Conservation (phyloP, 2,888 invertebrate genomes). For the Oegoconia quadripuncta region DNA sequence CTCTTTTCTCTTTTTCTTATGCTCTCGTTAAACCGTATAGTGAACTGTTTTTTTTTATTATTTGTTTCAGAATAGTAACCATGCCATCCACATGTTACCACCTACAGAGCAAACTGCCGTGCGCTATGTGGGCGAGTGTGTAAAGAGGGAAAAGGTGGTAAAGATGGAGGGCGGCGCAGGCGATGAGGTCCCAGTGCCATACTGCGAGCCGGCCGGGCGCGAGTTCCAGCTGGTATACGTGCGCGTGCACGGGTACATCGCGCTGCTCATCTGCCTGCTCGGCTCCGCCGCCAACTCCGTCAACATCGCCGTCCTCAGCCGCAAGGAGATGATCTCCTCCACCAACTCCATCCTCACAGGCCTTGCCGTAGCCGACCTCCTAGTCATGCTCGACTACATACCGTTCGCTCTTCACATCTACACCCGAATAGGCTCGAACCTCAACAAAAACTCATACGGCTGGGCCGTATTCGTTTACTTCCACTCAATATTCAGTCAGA, state of each 20-base stretch:
- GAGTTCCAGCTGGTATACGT: constrained; percentile 82
- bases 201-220: constrained; percentile 77
- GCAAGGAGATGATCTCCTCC: constrained; percentile 94
- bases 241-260: constrained; percentile 90
- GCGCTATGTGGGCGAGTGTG: neutral
- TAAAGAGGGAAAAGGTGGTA: neutral
- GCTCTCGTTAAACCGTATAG: no score
- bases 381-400: constrained; percentile 96
- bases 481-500: constrained; percentile 93
- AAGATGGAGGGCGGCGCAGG: constrained; percentile 21
- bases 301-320: constrained; percentile 93
- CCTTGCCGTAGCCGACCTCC: constrained; percentile 92
- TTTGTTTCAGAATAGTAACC: constrained; percentile 6
- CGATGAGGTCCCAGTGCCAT: constrained; percentile 36
- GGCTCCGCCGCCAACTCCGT: constrained; percentile 93
- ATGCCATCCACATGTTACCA: no score
- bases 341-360: constrained; percentile 96
- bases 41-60: no score
- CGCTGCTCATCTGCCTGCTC: constrained; percentile 91
- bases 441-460: constrained; percentile 79
- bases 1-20: no score
- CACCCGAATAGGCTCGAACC: constrained; percentile 75
- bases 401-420: constrained; percentile 92
- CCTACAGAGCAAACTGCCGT: neutral
- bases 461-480: constrained; percentile 92